These are phyloP conservation scores for Dipodomys ordii DNA, from an alignment of 2,113 vertebrate genomes.

Conservation along the genomic window DNA sequence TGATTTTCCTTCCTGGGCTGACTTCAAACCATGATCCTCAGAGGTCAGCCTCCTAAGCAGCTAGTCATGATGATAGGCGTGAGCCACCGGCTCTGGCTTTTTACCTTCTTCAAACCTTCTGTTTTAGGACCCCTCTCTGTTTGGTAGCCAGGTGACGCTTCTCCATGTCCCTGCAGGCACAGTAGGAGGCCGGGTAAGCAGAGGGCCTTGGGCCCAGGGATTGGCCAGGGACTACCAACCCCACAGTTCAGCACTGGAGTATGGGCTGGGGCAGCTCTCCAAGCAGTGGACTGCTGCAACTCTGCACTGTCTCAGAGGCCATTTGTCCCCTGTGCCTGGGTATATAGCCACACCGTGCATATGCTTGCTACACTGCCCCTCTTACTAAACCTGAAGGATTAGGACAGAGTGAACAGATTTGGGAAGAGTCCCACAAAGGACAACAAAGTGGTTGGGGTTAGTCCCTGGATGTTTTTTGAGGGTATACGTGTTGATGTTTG, in stretches of 20 bases:
- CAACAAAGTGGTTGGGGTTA: too few species aligned
- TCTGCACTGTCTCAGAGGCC: not conserved
- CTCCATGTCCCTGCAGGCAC: slow-evolving; percentile 94
- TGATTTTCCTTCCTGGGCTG: too few species aligned
- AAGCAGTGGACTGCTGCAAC: too few species aligned
- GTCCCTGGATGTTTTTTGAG: rapidly evolving
- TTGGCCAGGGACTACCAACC: rapidly evolving
- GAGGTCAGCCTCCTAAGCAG: too few species aligned
- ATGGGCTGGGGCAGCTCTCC: not conserved
- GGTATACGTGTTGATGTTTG: rapidly evolving
- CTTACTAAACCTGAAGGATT: not conserved
- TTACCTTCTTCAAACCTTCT: not conserved
- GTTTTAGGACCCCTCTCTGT: slow-evolving; percentile 88
- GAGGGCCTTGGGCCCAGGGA: rapidly evolving
- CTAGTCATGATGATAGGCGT: too few species aligned
- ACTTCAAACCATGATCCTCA: too few species aligned
- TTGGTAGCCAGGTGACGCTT: slow-evolving; percentile 93
- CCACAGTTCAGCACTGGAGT: not conserved
- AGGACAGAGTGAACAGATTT: not conserved
- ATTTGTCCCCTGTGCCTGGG: too few species aligned
- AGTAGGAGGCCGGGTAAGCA: slow-evolving; percentile 95
- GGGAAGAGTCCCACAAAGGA: not conserved
- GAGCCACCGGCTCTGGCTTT: too few species aligned
- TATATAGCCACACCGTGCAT: not conserved
- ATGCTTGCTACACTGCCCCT: too few species aligned